Base-by-base conservation (phyloP, 64 coral and sea anemone genomes). In the Cladopsammia gracilis region DNA sequence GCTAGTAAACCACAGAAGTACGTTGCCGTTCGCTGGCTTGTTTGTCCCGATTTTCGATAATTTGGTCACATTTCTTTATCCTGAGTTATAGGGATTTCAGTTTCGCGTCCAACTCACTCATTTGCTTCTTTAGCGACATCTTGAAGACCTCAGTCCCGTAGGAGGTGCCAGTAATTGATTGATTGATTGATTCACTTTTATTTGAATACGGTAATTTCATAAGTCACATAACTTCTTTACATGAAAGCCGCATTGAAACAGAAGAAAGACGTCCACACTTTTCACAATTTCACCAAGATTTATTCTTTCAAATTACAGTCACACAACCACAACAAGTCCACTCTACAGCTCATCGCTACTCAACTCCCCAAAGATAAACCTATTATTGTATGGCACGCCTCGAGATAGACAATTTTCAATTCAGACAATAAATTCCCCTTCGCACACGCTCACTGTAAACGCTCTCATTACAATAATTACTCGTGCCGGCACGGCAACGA, bases 151-250 rank as follows among this genome's bases (percentile, higher is more conserved):
- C 67, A 11, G 67, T 70, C 67, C 67, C 67, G 67, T 70, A 19
- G 67, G 67, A 70, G 67, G 67, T 70, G 67, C 67, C 67, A 70
- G 67, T 70, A 70, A 70, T 70, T n/a, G n/a, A n/a, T n/a, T n/a
- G n/a, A n/a, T n/a, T n/a, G n/a, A n/a, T n/a, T n/a, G n/a, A n/a
- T n/a, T n/a, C n/a, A n/a, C n/a, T n/a, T n/a, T n/a, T n/a, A n/a
- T n/a, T n/a, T n/a, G n/a, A n/a, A n/a, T n/a, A n/a, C n/a, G n/a
- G n/a, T n/a, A n/a, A n/a, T n/a, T n/a, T n/a, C n/a, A n/a, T n/a
- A n/a, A n/a, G n/a, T n/a, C n/a, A n/a, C n/a, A n/a, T n/a, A n/a
- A n/a, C n/a, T n/a, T n/a, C n/a, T n/a, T n/a, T n/a, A n/a, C n/a
- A n/a, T n/a, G n/a, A n/a, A n/a, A n/a, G n/a, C n/a, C n/a, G n/a